Conservation (phyloP, 2,113 vertebrate genomes). For the Mesocricetus auratus region DNA sequence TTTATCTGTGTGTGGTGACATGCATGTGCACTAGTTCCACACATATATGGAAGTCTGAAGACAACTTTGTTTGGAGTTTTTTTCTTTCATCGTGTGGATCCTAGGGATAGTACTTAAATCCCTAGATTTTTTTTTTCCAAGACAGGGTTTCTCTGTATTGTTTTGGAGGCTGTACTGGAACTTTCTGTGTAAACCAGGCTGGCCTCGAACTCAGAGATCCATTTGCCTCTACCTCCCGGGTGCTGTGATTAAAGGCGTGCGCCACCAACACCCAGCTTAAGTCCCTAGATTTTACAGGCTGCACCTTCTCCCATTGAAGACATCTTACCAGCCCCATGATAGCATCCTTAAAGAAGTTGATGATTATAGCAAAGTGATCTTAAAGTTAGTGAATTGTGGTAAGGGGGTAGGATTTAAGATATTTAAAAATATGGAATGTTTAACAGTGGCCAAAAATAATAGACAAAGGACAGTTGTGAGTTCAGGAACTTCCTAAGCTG, state of each 20-base stretch:
- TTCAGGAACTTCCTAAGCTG: not conserved
- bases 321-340: not conserved
- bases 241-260: no score
- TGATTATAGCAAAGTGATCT: not conserved
- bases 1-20: not conserved
- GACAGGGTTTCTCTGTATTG: no score
- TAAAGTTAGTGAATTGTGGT: conserved; percentile 30
- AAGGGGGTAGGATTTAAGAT: not conserved
- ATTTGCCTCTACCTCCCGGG: no score
- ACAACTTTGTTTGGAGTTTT: not conserved
- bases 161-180: no score
- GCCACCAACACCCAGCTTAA: no score
- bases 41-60: not conserved
- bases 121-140: no score
- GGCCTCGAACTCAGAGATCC: no score
- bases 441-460: not conserved
- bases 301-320: not conserved
- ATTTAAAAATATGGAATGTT: not conserved
- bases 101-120: not conserved
- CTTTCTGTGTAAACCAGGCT: no score
- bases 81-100: not conserved
- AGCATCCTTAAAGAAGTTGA: conserved; percentile 43
- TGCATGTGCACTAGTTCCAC: not conserved
- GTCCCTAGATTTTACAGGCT: not conserved
- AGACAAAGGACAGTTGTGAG: not conserved